A percentile compares a stretch with the other conserved stretches of the same genome.
Conservation (phyloP, 2,797 vertebrate species). For the Danio jaintianensis region DNA sequence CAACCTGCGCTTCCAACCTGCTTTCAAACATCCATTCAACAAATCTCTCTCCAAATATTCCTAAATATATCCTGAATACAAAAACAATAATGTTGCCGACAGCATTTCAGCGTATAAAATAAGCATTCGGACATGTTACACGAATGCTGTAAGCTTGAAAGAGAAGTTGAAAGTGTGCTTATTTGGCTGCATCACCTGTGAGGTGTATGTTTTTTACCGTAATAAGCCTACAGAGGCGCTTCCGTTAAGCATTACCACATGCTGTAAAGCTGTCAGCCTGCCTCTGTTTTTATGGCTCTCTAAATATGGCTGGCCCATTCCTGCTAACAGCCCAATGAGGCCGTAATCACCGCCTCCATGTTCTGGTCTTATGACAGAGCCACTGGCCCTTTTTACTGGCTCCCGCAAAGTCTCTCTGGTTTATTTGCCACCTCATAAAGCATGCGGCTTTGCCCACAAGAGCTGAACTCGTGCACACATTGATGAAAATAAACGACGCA, state of each 20-base stretch:
- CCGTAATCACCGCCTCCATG: slow-evolving; percentile 62
- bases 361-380: slow-evolving; percentile 56
- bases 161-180: neutral
- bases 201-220: slow-evolving; percentile 49
- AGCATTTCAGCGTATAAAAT: neutral
- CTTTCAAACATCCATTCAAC: neutral
- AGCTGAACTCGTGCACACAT: slow-evolving; percentile 17
- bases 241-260: slow-evolving; percentile 59
- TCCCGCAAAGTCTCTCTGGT: slow-evolving; percentile 34
- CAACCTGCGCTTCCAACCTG: no score
- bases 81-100: neutral
- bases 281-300: slow-evolving; percentile 59
- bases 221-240: slow-evolving; percentile 50
- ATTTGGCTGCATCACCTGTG: slow-evolving; percentile 22
- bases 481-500: slow-evolving; percentile 2
- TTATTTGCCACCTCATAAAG: slow-evolving; percentile 64
- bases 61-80: no score
- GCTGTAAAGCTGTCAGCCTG: slow-evolving; percentile 62
- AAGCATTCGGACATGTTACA: neutral
- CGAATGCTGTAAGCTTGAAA: neutral
- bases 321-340: slow-evolving; percentile 62
- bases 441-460: slow-evolving; percentile 42
- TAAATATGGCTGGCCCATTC: slow-evolving; percentile 62
- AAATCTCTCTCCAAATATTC: neutral
- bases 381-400: slow-evolving; percentile 57